phyloP scores from a whole-genome alignment of 2,888 invertebrate species.

The Agrenia bidenticulata region DNA sequence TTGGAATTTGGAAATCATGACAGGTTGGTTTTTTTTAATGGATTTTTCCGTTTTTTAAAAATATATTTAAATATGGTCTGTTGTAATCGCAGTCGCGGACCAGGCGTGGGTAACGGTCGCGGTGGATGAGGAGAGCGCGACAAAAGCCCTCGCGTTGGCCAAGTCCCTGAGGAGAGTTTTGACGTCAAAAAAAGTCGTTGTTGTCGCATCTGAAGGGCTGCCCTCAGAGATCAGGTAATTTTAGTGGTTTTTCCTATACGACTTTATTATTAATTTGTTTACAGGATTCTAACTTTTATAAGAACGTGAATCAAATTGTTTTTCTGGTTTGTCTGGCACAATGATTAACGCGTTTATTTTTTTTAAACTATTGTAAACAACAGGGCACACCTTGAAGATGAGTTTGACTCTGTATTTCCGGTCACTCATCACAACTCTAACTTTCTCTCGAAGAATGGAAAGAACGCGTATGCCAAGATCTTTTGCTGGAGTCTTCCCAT shows the following conservation, averaged over 20 bases:
- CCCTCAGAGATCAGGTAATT: conserved; percentile 11
- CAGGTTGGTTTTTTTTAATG: too few species aligned
- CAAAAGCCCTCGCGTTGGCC: conserved; percentile 25
- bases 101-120: conserved; percentile 42
- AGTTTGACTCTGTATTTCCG: conserved; percentile 16
- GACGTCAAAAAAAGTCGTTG: conserved; percentile 23
- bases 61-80: not conserved
- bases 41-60: not conserved
- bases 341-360: not conserved
- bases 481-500: conserved; percentile 11
- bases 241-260: too few species aligned
- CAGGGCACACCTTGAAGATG: conserved; percentile 10
- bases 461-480: not conserved
- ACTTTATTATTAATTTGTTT: too few species aligned
- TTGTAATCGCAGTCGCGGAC: conserved; percentile 18
- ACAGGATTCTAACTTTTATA: too few species aligned
- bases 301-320: too few species aligned
- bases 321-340: too few species aligned
- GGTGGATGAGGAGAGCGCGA: conserved; percentile 27
- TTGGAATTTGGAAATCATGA: too few species aligned
- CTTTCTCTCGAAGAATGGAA: not conserved
- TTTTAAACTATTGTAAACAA: not conserved
- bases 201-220: conserved; percentile 25
- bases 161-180: conserved; percentile 30
- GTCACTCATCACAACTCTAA: not conserved